phyloP scores from a whole-genome alignment of 2,113 vertebrate genomes.

The Ranitomeya variabilis region DNA sequence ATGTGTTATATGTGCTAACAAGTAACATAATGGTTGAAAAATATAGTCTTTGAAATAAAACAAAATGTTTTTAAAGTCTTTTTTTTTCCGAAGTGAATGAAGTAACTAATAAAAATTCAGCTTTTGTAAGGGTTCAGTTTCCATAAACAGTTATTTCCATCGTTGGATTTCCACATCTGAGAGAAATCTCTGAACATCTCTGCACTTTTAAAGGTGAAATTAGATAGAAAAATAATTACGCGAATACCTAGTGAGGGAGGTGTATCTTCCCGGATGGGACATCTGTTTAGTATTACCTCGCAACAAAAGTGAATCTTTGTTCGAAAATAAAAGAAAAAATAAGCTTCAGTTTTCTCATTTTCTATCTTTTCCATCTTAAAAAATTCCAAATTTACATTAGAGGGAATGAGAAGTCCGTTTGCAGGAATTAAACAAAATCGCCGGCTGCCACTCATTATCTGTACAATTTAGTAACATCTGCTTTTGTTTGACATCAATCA shows the following conservation, averaged over 20 bases:
- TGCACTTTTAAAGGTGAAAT: slow-evolving; percentile 48
- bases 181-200: slow-evolving; percentile 24
- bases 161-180: slow-evolving; percentile 36
- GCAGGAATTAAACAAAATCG: slow-evolving; percentile 54
- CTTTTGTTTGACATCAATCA: slow-evolving; percentile 57
- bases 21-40: no score
- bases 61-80: not conserved
- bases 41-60: no score
- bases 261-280: slow-evolving; percentile 40
- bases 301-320: slow-evolving; percentile 45
- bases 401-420: slow-evolving; percentile 24
- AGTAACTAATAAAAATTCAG: not conserved
- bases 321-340: slow-evolving; percentile 32
- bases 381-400: slow-evolving; percentile 49
- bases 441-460: slow-evolving; percentile 47
- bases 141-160: slow-evolving; percentile 41
- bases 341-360: slow-evolving; percentile 23
- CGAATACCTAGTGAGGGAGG: slow-evolving; percentile 35
- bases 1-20: not conserved
- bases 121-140: slow-evolving; percentile 4
- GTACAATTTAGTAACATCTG: slow-evolving; percentile 52
- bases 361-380: slow-evolving; percentile 25
- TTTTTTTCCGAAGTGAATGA: not conserved
- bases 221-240: slow-evolving; percentile 57
- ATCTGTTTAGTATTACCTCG: slow-evolving; percentile 50